These are phyloP conservation scores for Maniola jurtina DNA, from an alignment of 1,140 invertebrate species.

Conservation along the genomic window DNA sequence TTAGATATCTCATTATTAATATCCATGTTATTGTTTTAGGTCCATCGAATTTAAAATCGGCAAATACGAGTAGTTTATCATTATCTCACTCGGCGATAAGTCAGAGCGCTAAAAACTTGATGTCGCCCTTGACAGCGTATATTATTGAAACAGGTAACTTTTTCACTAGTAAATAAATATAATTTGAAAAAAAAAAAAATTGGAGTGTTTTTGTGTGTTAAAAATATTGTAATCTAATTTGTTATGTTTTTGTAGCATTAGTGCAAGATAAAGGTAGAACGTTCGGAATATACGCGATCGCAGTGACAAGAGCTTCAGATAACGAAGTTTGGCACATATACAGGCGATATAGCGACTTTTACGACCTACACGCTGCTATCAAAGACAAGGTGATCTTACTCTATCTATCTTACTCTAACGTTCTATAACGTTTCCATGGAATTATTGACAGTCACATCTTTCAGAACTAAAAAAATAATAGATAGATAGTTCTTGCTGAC, in stretches of 20 bases:
- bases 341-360: conserved; percentile 93
- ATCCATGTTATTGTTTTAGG: conserved; percentile 45
- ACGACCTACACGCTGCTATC: conserved; percentile 90
- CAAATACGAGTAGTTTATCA: conserved; percentile 55
- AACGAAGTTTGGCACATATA: conserved; percentile 90
- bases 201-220: too few species aligned
- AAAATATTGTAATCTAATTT: neutral
- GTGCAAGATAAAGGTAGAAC: conserved; percentile 89
- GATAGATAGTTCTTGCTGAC: too few species aligned
- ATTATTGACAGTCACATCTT: too few species aligned
- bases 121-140: conserved; percentile 81
- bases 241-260: conserved; percentile 78
- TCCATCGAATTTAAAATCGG: conserved; percentile 57
- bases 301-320: conserved; percentile 85
- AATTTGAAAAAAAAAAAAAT: too few species aligned
- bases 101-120: conserved; percentile 80
- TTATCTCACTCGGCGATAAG: conserved; percentile 66
- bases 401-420: neutral
- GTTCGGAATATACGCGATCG: conserved; percentile 94
- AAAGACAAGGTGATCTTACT: conserved; percentile 81
- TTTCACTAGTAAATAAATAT: neutral
- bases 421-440: neutral
- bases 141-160: conserved; percentile 85
- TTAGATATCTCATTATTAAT: neutral
- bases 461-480: too few species aligned